Evolutionary conservation across 2,113 vertebrate species (phyloP).

Genomic region (Bufo gargarizans): DNA sequence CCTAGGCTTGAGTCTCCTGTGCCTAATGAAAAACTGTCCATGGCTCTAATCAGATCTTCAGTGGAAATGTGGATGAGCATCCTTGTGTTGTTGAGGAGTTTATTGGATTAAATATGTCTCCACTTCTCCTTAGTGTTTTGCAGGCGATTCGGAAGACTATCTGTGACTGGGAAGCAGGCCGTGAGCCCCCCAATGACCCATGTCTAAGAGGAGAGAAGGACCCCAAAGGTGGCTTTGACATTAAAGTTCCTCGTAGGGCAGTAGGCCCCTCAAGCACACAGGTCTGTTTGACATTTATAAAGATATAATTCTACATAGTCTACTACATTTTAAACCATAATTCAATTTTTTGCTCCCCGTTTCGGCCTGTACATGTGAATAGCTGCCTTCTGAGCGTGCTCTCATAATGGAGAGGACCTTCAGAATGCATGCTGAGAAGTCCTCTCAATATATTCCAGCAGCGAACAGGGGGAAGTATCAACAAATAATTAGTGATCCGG

Average conservation of each 20-base stretch:
- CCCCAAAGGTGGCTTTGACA: constrained; percentile 98
- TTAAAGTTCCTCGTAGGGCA: constrained; percentile 94
- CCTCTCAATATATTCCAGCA: too few relatives aligned
- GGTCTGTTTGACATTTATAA: constrained; percentile 68
- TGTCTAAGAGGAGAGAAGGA: constrained; percentile 97
- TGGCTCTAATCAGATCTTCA: not conserved
- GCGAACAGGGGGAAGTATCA: too few relatives aligned
- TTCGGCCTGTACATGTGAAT: too few relatives aligned
- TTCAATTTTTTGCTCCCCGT: too few relatives aligned
- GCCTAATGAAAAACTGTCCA: not conserved
- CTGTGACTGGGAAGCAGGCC: constrained; percentile 96
- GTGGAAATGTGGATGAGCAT: not conserved
- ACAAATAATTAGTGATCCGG: too few relatives aligned
- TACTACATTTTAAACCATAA: too few relatives aligned
- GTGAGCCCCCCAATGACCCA: constrained; percentile 96
- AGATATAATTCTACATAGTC: too few relatives aligned
- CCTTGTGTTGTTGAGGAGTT: not conserved
- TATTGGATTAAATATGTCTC: not conserved
- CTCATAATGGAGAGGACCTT: too few relatives aligned
- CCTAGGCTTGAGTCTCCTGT: not conserved
- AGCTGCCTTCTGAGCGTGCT: too few relatives aligned
- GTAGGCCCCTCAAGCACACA: constrained; percentile 99
- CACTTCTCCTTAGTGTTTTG: constrained; percentile 81
- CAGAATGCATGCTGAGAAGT: too few relatives aligned
- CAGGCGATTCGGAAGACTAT: constrained; percentile 98